These are phyloP conservation scores for Misgurnus anguillicaudatus DNA, from an alignment of 2,113 vertebrate genomes.

Conservation along the genomic window DNA sequence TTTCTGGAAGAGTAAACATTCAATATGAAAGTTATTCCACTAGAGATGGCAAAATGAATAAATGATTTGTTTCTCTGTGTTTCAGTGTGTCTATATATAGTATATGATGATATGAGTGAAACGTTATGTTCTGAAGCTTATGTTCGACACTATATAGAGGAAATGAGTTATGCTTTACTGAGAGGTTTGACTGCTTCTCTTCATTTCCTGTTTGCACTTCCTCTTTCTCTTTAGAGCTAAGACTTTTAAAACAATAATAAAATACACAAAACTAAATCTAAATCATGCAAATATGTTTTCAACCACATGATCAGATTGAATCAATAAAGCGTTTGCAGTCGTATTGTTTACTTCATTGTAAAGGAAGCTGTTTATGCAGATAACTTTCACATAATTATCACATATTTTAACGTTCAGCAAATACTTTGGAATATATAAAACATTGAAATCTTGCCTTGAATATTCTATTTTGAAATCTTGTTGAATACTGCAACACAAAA, in stretches of 20 bases:
- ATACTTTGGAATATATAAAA: too few relatives aligned
- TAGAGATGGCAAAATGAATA: background rate
- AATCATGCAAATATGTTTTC: background rate
- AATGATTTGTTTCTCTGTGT: background rate
- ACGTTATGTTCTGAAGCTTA: background rate
- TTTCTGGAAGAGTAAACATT: too few relatives aligned
- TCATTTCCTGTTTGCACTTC: conserved; percentile 78
- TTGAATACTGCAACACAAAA: background rate
- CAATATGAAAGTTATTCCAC: background rate
- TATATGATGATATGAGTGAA: background rate
- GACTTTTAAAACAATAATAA: background rate
- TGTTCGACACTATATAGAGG: background rate
- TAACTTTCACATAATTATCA: too few relatives aligned
- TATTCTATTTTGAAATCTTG: background rate
- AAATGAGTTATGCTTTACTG: conserved; percentile 22
- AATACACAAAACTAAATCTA: background rate
- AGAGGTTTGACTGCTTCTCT: conserved; percentile 50
- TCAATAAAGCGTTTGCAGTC: too few relatives aligned
- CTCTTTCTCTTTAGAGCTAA: conserved; percentile 58
- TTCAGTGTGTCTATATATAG: background rate
- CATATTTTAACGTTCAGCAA: too few relatives aligned
- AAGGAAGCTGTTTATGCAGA: background rate
- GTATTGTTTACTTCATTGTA: too few relatives aligned
- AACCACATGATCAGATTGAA: too few relatives aligned
- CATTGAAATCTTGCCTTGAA: background rate